Conservation (phyloP, 2,888 invertebrate genomes). For the Polietes domitor region DNA sequence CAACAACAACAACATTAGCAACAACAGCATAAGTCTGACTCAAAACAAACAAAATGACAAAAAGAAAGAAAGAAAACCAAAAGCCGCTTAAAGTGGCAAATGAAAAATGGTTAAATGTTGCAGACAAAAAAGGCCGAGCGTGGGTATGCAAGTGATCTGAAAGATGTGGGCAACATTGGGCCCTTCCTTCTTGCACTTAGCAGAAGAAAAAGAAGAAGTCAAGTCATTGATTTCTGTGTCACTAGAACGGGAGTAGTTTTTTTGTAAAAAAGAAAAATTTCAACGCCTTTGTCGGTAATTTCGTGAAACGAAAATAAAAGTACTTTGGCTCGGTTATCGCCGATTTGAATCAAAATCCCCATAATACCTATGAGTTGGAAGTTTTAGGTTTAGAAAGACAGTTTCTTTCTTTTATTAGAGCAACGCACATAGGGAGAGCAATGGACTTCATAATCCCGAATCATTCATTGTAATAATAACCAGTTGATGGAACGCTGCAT, state of each 20-base stretch:
- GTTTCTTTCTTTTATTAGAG: too few species aligned
- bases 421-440: too few species aligned
- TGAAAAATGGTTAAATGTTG: slow-evolving; percentile 51
- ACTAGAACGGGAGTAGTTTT: neutral
- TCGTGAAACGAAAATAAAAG: neutral
- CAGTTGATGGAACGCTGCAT: too few species aligned
- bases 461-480: too few species aligned
- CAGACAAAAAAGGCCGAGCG: slow-evolving; percentile 37
- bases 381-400: too few species aligned
- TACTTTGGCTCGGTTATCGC: neutral
- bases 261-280: too few species aligned
- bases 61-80: slow-evolving; percentile 18
- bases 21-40: neutral
- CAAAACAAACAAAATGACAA: slow-evolving; percentile 30
- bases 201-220: too few species aligned
- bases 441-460: too few species aligned
- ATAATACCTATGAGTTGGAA: neutral
- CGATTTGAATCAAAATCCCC: neutral
- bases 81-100: slow-evolving; percentile 53
- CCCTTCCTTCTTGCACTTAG: neutral
- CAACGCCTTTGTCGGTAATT: too few species aligned
- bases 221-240: neutral
- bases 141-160: slow-evolving; percentile 31
- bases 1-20: slow-evolving; percentile 12
- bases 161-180: slow-evolving; percentile 20